These are phyloP conservation scores for Brachionus paranguensis DNA, from an alignment of 1,140 invertebrate genomes.

Conservation along the genomic window DNA sequence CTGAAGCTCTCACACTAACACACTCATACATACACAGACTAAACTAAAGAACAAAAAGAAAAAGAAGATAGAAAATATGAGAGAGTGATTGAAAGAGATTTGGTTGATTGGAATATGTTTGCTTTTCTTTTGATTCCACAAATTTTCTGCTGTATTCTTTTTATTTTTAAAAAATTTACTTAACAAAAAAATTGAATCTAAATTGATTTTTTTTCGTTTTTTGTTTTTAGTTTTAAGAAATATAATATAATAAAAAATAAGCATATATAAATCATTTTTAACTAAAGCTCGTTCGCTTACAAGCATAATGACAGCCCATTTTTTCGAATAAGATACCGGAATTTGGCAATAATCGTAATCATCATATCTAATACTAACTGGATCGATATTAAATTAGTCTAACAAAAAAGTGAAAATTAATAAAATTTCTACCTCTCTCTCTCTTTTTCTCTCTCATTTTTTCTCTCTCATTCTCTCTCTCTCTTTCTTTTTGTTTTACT, in stretches of 20 bases:
- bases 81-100: not conserved
- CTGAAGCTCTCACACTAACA: not conserved
- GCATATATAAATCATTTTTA: not conserved
- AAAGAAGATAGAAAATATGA: not conserved
- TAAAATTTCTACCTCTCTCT: not conserved
- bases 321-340: not conserved
- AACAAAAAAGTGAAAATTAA: not conserved
- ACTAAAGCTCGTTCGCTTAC: not conserved
- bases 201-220: constrained; percentile 18
- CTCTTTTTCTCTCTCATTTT: not conserved
- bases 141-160: not conserved
- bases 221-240: not conserved
- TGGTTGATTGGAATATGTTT: not conserved
- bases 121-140: not conserved
- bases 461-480: not conserved
- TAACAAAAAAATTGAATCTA: not conserved
- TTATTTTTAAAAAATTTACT: not conserved
- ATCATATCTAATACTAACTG: not conserved
- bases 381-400: constrained; percentile 11
- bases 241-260: not conserved
- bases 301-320: not conserved
- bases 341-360: not conserved
- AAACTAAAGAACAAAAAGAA: not conserved
- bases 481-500: not conserved
- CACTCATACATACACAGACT: not conserved